Evolutionary conservation across 2,113 vertebrate genomes (phyloP).

Genomic region (Sitta europaea): DNA sequence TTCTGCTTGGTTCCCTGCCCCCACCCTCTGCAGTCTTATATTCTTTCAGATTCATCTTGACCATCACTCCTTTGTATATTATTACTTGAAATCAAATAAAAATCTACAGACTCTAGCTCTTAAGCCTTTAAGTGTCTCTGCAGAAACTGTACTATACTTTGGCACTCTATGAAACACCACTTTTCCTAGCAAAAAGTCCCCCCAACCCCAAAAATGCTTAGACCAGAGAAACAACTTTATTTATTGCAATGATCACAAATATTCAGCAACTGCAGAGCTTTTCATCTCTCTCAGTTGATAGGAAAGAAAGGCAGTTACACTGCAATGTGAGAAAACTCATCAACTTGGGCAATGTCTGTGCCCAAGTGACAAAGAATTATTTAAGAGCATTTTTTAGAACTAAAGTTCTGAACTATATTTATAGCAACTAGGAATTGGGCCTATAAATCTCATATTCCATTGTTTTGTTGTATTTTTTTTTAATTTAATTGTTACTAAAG

Average conservation of each 20-base stretch:
- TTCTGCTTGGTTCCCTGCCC: not conserved
- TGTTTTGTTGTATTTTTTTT: too few species aligned
- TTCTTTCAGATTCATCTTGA: not conserved
- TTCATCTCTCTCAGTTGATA: not conserved
- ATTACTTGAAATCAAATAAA: not conserved
- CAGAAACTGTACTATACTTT: not conserved
- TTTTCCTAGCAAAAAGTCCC: not conserved
- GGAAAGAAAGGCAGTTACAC: not conserved
- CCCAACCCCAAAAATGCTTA: not conserved
- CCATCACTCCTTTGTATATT: not conserved
- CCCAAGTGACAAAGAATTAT: not conserved
- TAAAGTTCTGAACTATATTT: not conserved
- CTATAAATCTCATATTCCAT: not conserved
- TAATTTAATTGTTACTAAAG: not conserved
- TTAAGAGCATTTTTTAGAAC: not conserved
- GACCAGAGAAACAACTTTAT: not conserved
- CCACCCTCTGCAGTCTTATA: not conserved
- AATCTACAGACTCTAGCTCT: not conserved
- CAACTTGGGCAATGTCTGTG: not conserved
- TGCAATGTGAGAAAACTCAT: not conserved
- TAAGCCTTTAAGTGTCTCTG: not conserved
- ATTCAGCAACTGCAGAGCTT: not conserved
- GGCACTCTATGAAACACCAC: not conserved
- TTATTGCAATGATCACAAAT: not conserved
- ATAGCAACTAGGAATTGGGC: not conserved